Base-by-base conservation (phyloP, 2,888 invertebrate genomes). In the Erebia palarica region DNA sequence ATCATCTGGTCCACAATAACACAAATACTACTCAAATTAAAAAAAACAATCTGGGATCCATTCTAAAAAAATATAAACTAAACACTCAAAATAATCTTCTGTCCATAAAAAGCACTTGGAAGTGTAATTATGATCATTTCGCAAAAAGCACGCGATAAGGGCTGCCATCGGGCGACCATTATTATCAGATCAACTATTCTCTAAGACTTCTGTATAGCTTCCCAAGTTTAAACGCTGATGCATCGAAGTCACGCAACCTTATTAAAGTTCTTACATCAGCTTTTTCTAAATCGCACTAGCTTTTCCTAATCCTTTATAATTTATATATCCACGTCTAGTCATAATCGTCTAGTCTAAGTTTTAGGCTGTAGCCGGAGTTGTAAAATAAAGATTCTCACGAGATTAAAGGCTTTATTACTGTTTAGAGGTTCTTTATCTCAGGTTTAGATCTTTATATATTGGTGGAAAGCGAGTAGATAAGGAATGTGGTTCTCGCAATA, bases 81-180 rank as follows among this genome's bases (percentile, higher is more conserved):
- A 21, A 21, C 14, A 63, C 49, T 63, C 16, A 44, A 18, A 27
- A 27, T 27, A 27, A 16, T 61, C 18, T 44, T 16, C 18, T 18
- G 18, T 63, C 44, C 63, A 63, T 47, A 63, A 63, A 63, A 49
- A 63, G 63, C 47, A 63, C 63, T 63, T 63, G 11, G 63, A 21
- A 63, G 63, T 49, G 49, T 63, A 47, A 63, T 63, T 63, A 63
- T 49, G 63, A 63, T 63, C 63, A 49, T 63, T 63, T 49, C 49
- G 63, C 47, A 63, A 63, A 63, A 63, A 63, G 63, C 63, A 49
- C 63, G 49, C 63, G 49, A 63, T 63, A 63, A 63, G 49, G 63
- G 49, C 63, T 63, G 18, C 63, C 63, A 18, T 47, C 63, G 63
- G 63, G 47, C 61, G 61, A 21, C 63, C 47, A 14, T 49, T 63